Evolutionary conservation across 2,797 vertebrate species (phyloP).

Genomic region (Ambastaia sidthimunki): DNA sequence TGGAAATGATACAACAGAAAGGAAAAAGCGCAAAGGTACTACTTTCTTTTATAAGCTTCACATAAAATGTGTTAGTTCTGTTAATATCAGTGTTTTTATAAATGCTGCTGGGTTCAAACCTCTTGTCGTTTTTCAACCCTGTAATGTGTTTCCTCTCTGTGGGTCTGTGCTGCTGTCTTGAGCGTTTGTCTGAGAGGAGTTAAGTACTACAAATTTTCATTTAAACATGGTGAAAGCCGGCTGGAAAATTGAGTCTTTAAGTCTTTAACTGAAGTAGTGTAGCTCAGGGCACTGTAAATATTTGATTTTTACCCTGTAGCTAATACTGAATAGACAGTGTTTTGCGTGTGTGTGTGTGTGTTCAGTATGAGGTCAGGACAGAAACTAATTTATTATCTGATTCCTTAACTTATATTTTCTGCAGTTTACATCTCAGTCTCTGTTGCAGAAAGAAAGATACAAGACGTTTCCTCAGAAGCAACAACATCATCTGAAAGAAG

Average conservation of each 20-base stretch:
- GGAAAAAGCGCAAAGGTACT: slow-evolving; percentile 1
- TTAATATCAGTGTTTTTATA: slow-evolving; percentile 16
- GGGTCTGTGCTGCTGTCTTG: slow-evolving; percentile 21
- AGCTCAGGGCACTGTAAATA: slow-evolving; percentile 75
- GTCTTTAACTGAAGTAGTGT: slow-evolving; percentile 71
- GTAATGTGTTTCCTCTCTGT: slow-evolving; percentile 14
- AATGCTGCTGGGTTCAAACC: not conserved
- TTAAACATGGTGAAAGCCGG: slow-evolving; percentile 24
- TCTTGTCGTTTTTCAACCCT: slow-evolving; percentile 20
- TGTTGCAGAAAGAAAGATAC: not conserved
- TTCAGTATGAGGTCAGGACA: not conserved
- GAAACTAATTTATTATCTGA: slow-evolving; percentile 9
- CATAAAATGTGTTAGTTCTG: not conserved
- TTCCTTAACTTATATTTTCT: not conserved
- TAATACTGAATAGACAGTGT: slow-evolving; percentile 47
- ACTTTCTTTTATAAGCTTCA: not conserved
- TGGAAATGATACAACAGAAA: not conserved
- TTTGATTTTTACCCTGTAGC: slow-evolving; percentile 75
- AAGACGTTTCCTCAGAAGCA: slow-evolving; percentile 28
- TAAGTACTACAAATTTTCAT: slow-evolving; percentile 30
- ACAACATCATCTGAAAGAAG: slow-evolving; percentile 12
- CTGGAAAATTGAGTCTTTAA: slow-evolving; percentile 59
- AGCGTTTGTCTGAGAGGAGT: slow-evolving; percentile 40
- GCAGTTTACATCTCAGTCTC: not conserved
- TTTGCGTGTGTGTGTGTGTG: slow-evolving; percentile 18